These are phyloP conservation scores for Varecia variegata DNA, from an alignment of 2,797 vertebrate genomes.

Conservation along the genomic window DNA sequence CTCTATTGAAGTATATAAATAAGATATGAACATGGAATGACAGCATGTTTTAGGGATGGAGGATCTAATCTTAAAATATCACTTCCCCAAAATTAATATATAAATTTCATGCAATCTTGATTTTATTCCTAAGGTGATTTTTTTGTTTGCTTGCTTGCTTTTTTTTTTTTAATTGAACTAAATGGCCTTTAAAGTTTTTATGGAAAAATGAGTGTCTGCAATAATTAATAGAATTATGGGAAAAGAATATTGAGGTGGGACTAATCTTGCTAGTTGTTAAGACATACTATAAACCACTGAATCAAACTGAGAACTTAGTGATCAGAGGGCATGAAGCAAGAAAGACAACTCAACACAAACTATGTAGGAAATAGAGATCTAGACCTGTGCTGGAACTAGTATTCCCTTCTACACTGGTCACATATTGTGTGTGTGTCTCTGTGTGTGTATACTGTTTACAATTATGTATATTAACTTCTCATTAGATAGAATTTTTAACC, in stretches of 20 bases:
- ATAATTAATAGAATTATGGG: neutral
- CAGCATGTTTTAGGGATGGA: neutral
- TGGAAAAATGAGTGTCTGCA: neutral
- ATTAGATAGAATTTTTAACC: neutral
- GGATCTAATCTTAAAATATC: neutral
- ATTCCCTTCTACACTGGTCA: neutral
- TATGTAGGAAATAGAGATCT: neutral
- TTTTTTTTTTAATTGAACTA: neutral
- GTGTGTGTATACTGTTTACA: neutral
- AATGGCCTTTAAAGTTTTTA: neutral
- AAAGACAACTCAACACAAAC: neutral
- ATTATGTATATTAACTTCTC: neutral
- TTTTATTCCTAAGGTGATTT: neutral
- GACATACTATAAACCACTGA: neutral
- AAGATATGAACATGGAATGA: neutral
- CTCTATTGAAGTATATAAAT: neutral
- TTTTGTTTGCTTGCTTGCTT: neutral
- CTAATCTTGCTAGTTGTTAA: neutral
- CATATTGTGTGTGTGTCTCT: neutral
- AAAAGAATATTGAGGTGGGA: neutral
- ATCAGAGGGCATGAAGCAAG: neutral
- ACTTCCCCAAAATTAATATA: neutral
- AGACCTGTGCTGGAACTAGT: neutral
- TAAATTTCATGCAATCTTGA: neutral
- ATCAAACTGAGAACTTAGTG: neutral